Conservation (phyloP, 2,888 invertebrate genomes). For the Plebejus anna region DNA sequence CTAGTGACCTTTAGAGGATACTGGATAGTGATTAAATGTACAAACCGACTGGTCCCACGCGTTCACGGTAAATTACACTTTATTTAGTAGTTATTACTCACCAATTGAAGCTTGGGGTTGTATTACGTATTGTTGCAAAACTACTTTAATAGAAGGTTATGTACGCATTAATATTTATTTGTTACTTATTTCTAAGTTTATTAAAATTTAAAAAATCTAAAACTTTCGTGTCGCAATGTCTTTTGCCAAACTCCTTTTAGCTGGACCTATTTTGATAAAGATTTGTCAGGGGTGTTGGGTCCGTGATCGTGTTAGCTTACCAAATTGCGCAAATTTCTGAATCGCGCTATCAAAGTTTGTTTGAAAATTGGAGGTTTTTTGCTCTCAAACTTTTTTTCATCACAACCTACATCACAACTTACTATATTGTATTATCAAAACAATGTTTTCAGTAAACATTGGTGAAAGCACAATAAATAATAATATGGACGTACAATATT, state of each 20-base stretch:
- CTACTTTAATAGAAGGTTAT: not conserved
- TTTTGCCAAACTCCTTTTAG: not conserved
- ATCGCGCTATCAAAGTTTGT: not conserved
- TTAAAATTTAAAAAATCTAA: not conserved
- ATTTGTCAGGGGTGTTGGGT: not conserved
- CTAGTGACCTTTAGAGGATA: not conserved
- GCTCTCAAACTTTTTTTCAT: not conserved
- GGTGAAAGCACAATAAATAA: no score
- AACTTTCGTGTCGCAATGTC: not conserved
- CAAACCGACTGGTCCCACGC: not conserved
- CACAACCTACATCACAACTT: not conserved
- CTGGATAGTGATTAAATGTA: not conserved
- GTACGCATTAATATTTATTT: not conserved
- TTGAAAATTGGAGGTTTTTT: not conserved
- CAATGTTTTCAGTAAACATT: no score
- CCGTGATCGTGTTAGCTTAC: not conserved
- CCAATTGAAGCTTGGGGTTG: not conserved
- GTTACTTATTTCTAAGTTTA: not conserved
- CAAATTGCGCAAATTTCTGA: no score
- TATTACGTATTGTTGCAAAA: not conserved
- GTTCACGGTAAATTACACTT: conserved; percentile 20
- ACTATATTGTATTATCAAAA: not conserved
- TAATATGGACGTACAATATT: not conserved
- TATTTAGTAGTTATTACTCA: conserved; percentile 9
- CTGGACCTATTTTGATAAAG: not conserved